A percentile compares a stretch with the other conserved stretches of the same genome.
These are phyloP conservation scores for Camponotus pennsylvanicus DNA, from an alignment of 1,140 invertebrate genomes.

Conservation along the genomic window DNA sequence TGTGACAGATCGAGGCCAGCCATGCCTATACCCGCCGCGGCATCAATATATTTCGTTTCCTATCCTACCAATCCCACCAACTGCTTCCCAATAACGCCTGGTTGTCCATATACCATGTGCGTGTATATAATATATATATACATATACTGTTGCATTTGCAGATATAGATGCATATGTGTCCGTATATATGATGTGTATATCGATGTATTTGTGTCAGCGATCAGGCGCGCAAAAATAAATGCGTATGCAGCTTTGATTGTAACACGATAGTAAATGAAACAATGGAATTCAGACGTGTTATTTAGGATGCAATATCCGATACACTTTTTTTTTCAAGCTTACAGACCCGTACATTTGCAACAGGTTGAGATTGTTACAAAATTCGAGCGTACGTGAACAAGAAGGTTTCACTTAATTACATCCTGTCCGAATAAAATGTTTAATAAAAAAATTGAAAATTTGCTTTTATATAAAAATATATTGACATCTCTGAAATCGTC, in stretches of 20 bases:
- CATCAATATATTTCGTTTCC: slow-evolving; percentile 68
- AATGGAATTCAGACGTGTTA: slow-evolving; percentile 2
- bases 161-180: not conserved
- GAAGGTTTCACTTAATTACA: not conserved
- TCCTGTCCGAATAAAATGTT: not conserved
- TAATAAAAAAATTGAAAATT: not conserved
- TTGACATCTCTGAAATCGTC: not conserved
- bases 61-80: slow-evolving; percentile 55
- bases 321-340: slow-evolving; percentile 7
- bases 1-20: slow-evolving; percentile 70
- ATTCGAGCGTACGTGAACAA: not conserved
- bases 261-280: slow-evolving; percentile 2
- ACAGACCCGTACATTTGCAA: slow-evolving; percentile 46
- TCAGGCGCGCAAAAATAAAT: slow-evolving; percentile 23
- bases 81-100: slow-evolving; percentile 67
- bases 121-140: not conserved
- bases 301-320: slow-evolving; percentile 15
- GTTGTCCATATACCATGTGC: slow-evolving; percentile 26
- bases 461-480: not conserved
- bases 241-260: not conserved
- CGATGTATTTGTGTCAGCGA: not conserved
- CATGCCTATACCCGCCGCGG: slow-evolving; percentile 17
- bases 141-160: not conserved
- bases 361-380: slow-evolving; percentile 61
- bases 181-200: too few species aligned